Base-by-base conservation (phyloP, 2,888 invertebrate species). In the Tuberolachnus salignus region DNA sequence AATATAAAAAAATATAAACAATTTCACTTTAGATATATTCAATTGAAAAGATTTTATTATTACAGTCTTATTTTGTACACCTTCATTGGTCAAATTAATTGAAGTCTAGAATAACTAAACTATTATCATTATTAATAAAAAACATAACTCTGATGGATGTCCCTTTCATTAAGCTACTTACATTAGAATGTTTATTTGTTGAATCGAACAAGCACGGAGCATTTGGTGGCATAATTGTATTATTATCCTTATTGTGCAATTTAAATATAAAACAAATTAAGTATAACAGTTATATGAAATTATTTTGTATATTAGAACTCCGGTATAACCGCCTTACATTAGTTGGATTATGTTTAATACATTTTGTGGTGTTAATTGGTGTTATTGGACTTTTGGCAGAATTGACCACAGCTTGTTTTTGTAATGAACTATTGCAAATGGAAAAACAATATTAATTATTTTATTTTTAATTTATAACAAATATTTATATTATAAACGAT, bases 1-100 rank as follows among this genome's bases (percentile, higher is more conserved):
- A 72, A 23, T 44, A 59, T 3, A 26, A 6, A 59, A 49, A 19
- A 34, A 6, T 51, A 51, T 19, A 26, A 10, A 49, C 4, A 16
- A 63, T 51, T 63, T 73, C 51, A 73, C 73, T 53, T 63, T 73
- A 16, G 73, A 73, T n/a, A 34, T 63, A 13, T 53, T 64, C 4
- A 42, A 44, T n/a, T 57, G 42, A 44, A n/a, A 55, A 10, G 53
- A 44, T 16, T 44, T 21, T 11, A 44, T 6, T 10, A 42, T 1
- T n/a, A 57, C 44, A 57, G 14, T 13, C 21, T 57, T 59, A n/a
- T 23, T 46, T 46, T 46, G 16, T 11, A 23, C 59, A 23, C 8
- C 11, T 8, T 57, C n/a, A 1, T 44, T 16, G 4, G 2, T 46
- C 23, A 71, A 71, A 71, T 23, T 46, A 59, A 46, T 13, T 46